Evolutionary conservation across 1,140 invertebrate species (phyloP).

Genomic region (Diabrotica undecimpunctata): DNA sequence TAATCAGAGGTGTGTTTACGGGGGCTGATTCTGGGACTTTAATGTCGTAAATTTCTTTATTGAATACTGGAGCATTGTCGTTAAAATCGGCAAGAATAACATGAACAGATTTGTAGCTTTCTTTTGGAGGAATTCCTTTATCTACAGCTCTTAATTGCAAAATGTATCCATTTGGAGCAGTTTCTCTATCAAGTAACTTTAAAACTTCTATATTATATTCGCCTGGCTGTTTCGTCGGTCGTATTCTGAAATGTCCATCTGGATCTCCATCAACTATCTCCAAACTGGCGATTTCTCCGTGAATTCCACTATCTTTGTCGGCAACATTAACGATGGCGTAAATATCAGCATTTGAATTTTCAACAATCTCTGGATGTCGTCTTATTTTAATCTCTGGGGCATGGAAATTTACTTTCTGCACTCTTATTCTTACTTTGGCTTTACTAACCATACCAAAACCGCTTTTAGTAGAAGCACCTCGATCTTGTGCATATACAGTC

Average conservation of each 20-base stretch:
- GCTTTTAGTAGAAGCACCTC: constrained; percentile 64
- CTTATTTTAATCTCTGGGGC: constrained; percentile 79
- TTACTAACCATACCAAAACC: constrained; percentile 60
- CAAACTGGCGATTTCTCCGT: constrained; percentile 78
- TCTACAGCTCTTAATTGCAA: constrained; percentile 82
- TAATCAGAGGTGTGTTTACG: constrained; percentile 80
- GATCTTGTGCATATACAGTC: constrained; percentile 76
- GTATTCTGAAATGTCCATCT: constrained; percentile 79
- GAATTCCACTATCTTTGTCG: constrained; percentile 77
- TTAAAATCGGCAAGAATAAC: constrained; percentile 77
- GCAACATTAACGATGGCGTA: constrained; percentile 85
- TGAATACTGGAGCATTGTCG: constrained; percentile 85
- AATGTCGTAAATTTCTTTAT: constrained; percentile 82
- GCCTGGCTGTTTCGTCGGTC: constrained; percentile 55
- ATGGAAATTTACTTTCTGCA: constrained; percentile 82
- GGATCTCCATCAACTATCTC: constrained; percentile 86
- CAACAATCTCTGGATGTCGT: constrained; percentile 74
- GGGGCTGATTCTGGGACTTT: constrained; percentile 85
- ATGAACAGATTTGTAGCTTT: constrained; percentile 70
- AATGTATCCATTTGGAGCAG: constrained; percentile 76
- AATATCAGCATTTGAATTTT: constrained; percentile 80
- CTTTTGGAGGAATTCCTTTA: constrained; percentile 70
- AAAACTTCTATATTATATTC: constrained; percentile 77
- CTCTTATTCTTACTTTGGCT: constrained; percentile 72
- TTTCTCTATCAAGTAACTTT: constrained; percentile 71